These are phyloP conservation scores for Drosophila asahinai DNA, from an alignment of 1,140 invertebrate genomes.

Conservation along the genomic window DNA sequence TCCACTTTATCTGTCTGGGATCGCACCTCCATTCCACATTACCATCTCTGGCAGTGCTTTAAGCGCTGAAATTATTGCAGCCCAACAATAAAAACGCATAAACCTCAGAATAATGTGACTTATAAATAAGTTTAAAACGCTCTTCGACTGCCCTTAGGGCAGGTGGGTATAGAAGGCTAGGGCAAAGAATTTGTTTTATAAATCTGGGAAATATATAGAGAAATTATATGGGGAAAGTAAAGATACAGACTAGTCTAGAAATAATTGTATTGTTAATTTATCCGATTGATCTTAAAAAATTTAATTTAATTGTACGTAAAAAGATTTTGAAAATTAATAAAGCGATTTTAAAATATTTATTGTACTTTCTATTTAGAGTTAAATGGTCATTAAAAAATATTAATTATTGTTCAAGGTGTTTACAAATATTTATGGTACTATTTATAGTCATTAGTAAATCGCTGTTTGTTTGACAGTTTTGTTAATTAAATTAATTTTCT, in stretches of 20 bases:
- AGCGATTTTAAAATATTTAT: too few species aligned
- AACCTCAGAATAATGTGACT: conserved; percentile 74
- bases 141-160: neutral
- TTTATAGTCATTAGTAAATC: too few species aligned
- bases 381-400: neutral
- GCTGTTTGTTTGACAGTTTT: too few species aligned
- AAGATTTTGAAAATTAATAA: neutral
- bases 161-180: neutral
- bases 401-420: neutral
- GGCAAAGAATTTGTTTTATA: neutral
- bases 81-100: conserved; percentile 79
- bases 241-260: neutral
- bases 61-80: conserved; percentile 76
- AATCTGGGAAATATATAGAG: neutral
- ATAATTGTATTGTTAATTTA: neutral
- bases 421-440: too few species aligned
- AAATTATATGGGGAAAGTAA: too few species aligned
- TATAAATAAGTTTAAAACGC: conserved; percentile 44
- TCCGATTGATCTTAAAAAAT: neutral
- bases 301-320: neutral
- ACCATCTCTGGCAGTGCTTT: conserved; percentile 60
- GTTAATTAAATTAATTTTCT: too few species aligned
- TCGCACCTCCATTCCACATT: conserved; percentile 34
- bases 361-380: neutral
- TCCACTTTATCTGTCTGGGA: conserved; percentile 74